These are phyloP conservation scores for Eunapius fragilis DNA, from an alignment of 37 sponge, comb jelly and placozoan genomes.

Conservation along the genomic window DNA sequence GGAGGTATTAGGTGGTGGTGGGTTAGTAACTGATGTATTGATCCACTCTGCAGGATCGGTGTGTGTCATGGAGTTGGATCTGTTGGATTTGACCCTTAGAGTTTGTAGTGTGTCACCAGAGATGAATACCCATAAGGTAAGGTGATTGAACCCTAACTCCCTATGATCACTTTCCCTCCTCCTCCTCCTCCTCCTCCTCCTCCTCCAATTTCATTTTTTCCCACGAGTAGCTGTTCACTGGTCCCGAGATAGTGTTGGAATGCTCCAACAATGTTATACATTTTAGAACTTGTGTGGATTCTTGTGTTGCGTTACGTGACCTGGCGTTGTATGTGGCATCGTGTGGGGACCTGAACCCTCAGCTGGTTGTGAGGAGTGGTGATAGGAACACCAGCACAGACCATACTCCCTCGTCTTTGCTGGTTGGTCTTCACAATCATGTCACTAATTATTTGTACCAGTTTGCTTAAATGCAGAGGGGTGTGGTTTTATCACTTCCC, in stretches of 20 bases:
- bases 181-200: not conserved
- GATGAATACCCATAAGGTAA: too few species aligned
- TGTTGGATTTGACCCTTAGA: constrained; percentile 65
- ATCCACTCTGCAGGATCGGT: constrained; percentile 54
- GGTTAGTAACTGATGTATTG: not conserved
- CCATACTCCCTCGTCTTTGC: not conserved
- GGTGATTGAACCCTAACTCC: not conserved
- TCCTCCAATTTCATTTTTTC: not conserved
- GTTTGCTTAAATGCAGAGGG: too few species aligned
- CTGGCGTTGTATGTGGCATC: constrained; percentile 79
- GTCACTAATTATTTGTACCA: too few species aligned
- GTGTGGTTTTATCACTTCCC: too few species aligned
- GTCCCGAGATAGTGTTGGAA: constrained; percentile 67
- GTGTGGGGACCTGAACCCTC: constrained; percentile 56
- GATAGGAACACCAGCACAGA: not conserved
- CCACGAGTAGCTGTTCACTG: constrained; percentile 30
- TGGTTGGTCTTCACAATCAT: not conserved
- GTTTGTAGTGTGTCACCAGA: constrained; percentile 24
- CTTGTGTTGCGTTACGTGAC: constrained; percentile 83
- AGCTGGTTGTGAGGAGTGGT: not conserved
- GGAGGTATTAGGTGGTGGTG: not conserved
- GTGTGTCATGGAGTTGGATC: constrained; percentile 85
- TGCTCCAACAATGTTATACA: constrained; percentile 71
- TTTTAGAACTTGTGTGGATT: constrained; percentile 90
- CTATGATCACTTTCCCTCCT: not conserved